A percentile compares a stretch with the other conserved stretches of the same genome.
phyloP scores from a whole-genome alignment of 2,113 vertebrate genomes.

The Lycaon pictus region DNA sequence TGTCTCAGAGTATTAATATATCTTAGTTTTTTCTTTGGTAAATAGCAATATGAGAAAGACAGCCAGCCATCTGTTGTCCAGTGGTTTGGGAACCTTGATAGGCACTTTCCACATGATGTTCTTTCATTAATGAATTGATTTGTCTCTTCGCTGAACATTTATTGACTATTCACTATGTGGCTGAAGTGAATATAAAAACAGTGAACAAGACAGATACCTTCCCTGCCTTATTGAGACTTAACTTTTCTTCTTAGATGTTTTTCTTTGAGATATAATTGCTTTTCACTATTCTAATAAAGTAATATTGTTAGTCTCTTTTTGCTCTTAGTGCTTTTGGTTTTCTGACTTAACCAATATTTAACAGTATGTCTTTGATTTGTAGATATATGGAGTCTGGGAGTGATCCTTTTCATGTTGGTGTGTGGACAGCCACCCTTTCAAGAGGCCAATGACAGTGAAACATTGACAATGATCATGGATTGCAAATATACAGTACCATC shows the following conservation, averaged over 20 bases:
- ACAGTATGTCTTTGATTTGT: constrained; percentile 61
- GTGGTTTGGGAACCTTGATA: background rate
- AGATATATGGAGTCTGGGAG: constrained; percentile 99
- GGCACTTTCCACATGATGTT: background rate
- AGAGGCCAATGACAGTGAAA: constrained; percentile 99
- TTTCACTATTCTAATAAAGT: background rate
- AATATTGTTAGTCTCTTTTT: background rate
- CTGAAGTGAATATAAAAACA: background rate
- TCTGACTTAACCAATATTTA: background rate
- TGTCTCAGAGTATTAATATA: background rate
- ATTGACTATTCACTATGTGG: background rate
- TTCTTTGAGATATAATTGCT: background rate
- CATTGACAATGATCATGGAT: constrained; percentile 99
- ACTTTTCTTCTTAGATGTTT: background rate
- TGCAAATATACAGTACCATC: constrained; percentile 98
- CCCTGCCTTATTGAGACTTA: background rate
- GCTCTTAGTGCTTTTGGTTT: background rate
- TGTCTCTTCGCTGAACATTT: background rate
- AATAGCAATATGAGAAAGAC: background rate
- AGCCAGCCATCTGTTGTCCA: background rate
- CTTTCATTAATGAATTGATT: background rate
- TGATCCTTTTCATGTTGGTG: constrained; percentile 99
- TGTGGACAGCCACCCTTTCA: constrained; percentile 98
- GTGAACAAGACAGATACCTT: background rate
- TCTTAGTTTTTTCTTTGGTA: background rate